Base-by-base conservation (phyloP, 2,888 invertebrate species). In the Campoletis raptor region DNA sequence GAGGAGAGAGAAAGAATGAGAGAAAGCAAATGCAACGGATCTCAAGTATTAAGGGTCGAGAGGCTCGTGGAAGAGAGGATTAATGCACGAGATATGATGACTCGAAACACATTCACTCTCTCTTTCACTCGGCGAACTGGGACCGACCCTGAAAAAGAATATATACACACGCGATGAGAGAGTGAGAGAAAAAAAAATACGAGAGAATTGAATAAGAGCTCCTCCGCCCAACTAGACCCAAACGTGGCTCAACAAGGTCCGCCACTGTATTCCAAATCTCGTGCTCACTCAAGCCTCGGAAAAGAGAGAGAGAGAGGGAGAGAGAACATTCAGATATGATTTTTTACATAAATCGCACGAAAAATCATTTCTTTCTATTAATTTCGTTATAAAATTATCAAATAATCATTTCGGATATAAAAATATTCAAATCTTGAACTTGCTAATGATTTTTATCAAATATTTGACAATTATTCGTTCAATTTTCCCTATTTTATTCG, bases 171-270 rank as follows among this genome's bases (percentile, higher is more conserved):
- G 61, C 40, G 61, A 79, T 48, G 40, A 18, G 52, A 37, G 57
- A 61, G 42, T 6, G 70, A 45, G 40, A 66, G 77, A 84, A 70
- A 69, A 79, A 85, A 87, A 87, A 86, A 73, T 76, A 81, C 72
- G 80, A 72, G 85, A 87, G 89, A 76, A 89, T 80, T 80, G 54
- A 80, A 80, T 80, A 88, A 87, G 81, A 87, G 83, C 66, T 83
- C 73, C 30, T 30, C 42, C 73, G 81, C 52, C 24, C 72, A 73
- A 73, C 61, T n/a, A 76, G 69, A 81, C 45, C 76, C 82, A 76
- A 85, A 85, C 70, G 69, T 73, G 21, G 36, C 57, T 82, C 76
- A 82, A 92, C 91, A 91, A 91, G 90, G 89, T 89, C 81, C 77
- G 85, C 86, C 90, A 91, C 89, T 92, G 91, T 92, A 83, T 45